Conservation (phyloP, 2,888 invertebrate species). For the Leptopilina myrica region DNA sequence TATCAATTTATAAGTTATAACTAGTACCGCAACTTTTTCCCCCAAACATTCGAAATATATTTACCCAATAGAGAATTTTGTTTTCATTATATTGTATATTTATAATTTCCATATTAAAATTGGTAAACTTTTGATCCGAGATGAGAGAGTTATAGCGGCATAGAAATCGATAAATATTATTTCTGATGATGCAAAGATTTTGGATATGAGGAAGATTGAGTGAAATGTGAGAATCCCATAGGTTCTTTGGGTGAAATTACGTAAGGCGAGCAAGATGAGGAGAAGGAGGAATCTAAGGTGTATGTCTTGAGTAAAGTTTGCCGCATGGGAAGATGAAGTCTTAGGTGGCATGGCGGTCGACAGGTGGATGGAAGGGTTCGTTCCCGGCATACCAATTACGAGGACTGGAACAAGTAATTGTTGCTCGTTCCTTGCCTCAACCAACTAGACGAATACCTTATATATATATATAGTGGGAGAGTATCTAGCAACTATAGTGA, state of each 20-base stretch:
- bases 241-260: slow-evolving; percentile 43
- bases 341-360: slow-evolving; percentile 56
- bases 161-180: too few relatives aligned
- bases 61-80: too few relatives aligned
- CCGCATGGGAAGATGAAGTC: slow-evolving; percentile 53
- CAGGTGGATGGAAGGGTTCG: slow-evolving; percentile 64
- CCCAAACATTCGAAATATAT: too few relatives aligned
- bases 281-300: slow-evolving; percentile 35
- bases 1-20: too few relatives aligned
- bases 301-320: slow-evolving; percentile 58
- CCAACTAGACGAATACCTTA: slow-evolving; percentile 58
- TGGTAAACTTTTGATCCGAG: too few relatives aligned
- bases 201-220: not conserved
- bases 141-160: too few relatives aligned
- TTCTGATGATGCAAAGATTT: too few relatives aligned
- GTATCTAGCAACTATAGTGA: slow-evolving; percentile 6
- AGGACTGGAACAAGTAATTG: slow-evolving; percentile 64
- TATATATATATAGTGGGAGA: not conserved
- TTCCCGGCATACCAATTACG: slow-evolving; percentile 67
- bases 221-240: not conserved
- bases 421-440: slow-evolving; percentile 65
- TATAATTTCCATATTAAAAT: too few relatives aligned
- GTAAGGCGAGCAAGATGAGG: too few relatives aligned
- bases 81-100: too few relatives aligned
- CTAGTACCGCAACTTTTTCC: too few relatives aligned